Base-by-base conservation (phyloP, 2,888 invertebrate genomes). In the Chaetogeoica ovagalla region DNA sequence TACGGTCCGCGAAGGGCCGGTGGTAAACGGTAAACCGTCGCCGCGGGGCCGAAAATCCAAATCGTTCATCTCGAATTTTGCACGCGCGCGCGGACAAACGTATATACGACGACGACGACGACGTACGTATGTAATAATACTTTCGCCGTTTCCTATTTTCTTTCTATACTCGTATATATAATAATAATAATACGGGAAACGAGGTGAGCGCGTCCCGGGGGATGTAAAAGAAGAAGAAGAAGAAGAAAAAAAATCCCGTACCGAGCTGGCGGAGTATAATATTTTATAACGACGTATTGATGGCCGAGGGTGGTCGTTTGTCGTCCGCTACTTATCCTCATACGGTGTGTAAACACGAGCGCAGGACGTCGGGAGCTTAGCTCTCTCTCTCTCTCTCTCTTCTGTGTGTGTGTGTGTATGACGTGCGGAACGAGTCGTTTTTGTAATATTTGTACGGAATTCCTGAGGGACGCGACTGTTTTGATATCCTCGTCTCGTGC, bases 281-380 rank as follows among this genome's bases (percentile, higher is more conserved):
- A 79, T 79, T 79, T 79, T 79, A 79, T 79, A 79, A 79, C 79
- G 79, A 79, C 55, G 79, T 79, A 79, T 79, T 79, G 79, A 79
- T 79, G 79, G 79, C 63, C 79, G 63, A 79, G 71, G 79, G 79
- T n/a, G n/a, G 30, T 77, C 77, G 77, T 79, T 79, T 79, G 79
- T 79, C 79, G 79, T 71, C 77, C 77, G 68, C 55, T 62, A 62
- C 62, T 69, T 55, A 71, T 60, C 23, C 62, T 30, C 5, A 39
- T 66, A 37, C 63, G 66, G 60, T 57, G 74, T 74, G 74, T 65
- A 74, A 74, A 74, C 74, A 74, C 74, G 63, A 63, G 55, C 76
- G 39, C 19, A 19, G 52, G 62, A 77, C 60, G 62, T 77, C 62
- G 4, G 43, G 69, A 62, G 69, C 77, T 77, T 77, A 70, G 70